These are phyloP conservation scores for Melanotaenia duboulayi DNA, from an alignment of 2,113 vertebrate genomes.

Conservation along the genomic window DNA sequence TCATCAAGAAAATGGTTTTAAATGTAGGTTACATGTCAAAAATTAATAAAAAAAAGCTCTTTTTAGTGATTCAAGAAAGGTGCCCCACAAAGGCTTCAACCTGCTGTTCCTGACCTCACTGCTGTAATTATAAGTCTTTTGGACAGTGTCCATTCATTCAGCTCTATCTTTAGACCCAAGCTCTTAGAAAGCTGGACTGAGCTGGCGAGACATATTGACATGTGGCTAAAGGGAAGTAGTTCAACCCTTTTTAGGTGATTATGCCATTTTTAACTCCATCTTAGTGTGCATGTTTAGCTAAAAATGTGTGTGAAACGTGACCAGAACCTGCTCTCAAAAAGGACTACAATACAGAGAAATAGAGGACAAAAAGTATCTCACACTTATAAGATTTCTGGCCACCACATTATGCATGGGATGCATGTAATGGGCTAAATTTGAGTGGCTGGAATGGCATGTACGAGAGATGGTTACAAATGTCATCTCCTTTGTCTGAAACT, in stretches of 20 bases:
- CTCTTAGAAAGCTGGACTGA: slow-evolving; percentile 39
- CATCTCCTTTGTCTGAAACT: not conserved
- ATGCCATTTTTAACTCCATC: slow-evolving; percentile 29
- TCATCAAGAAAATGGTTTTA: no score
- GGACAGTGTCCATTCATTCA: slow-evolving; percentile 58
- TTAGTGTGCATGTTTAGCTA: slow-evolving; percentile 11
- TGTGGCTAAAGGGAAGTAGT: slow-evolving; percentile 45
- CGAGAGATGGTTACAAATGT: not conserved
- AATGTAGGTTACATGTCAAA: no score
- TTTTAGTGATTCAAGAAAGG: not conserved
- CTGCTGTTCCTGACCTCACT: slow-evolving; percentile 28
- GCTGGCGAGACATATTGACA: slow-evolving; percentile 45
- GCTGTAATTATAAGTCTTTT: slow-evolving; percentile 43
- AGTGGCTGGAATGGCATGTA: not conserved
- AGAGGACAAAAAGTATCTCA: not conserved
- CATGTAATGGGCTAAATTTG: not conserved
- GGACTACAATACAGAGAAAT: not conserved
- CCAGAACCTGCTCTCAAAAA: not conserved
- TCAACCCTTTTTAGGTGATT: slow-evolving; percentile 18
- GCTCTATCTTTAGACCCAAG: slow-evolving; percentile 60
- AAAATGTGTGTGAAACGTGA: slow-evolving; percentile 1
- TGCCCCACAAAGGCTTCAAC: not conserved
- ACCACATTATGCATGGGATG: no score
- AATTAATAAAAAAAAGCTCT: no score
- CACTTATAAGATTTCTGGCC: not conserved